Conservation (phyloP, 2,888 invertebrate species). For the Molorchus minor region DNA sequence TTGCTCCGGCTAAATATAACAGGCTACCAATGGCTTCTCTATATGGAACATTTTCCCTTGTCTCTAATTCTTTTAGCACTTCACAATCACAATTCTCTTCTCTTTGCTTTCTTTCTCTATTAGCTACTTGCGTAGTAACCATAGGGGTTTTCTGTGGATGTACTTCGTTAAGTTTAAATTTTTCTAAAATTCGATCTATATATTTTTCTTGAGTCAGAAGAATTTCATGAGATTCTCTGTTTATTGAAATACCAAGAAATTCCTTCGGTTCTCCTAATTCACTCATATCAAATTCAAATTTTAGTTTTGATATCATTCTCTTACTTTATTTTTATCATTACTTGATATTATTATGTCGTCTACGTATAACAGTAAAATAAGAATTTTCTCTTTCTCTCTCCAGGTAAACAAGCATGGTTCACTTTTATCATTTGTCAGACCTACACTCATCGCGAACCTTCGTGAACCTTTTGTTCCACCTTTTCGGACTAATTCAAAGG, state of each 20-base stretch:
- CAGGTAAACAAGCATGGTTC: conserved; percentile 23
- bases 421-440: conserved; percentile 9
- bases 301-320: conserved; percentile 9
- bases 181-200: no score
- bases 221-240: neutral
- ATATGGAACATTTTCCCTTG: no score
- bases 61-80: neutral
- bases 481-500: conserved; percentile 8
- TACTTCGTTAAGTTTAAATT: no score
- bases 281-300: conserved; percentile 19
- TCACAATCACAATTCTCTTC: neutral
- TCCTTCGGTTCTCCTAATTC: conserved; percentile 16
- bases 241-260: conserved; percentile 18
- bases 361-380: conserved; percentile 16
- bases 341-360: conserved; percentile 17
- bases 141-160: no score
- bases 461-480: conserved; percentile 18
- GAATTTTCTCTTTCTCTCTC: conserved; percentile 14
- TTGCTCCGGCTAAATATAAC: no score
- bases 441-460: conserved; percentile 8
- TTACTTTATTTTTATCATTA: conserved; percentile 17
- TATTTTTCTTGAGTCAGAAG: no score
- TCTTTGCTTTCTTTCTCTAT: no score
- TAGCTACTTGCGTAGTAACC: no score
- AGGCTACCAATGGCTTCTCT: no score